A percentile compares a stretch with the other conserved stretches of the same genome.
Evolutionary conservation across 2,888 invertebrate genomes (phyloP).

Genomic region (Caenorhabditis becei): DNA sequence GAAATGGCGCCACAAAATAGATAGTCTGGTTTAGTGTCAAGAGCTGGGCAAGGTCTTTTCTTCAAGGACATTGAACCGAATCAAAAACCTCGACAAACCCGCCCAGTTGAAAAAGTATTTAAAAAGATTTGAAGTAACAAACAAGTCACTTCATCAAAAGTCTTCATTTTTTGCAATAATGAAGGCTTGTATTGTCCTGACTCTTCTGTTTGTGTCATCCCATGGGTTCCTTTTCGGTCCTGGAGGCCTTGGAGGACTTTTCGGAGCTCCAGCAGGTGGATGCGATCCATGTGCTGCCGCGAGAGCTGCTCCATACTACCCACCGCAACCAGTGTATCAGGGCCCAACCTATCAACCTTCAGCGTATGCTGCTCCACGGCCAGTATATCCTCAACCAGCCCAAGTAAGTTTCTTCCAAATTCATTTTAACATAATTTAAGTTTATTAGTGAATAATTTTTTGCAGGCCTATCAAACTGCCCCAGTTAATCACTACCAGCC

Average conservation of each 20-base stretch:
- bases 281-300: constrained; percentile 65
- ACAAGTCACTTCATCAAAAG: constrained; percentile 42
- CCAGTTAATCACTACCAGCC: constrained; percentile 30
- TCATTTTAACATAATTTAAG: too few relatives aligned
- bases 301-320: constrained; percentile 45
- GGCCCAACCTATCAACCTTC: constrained; percentile 47
- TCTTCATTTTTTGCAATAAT: too few relatives aligned
- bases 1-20: constrained; percentile 27
- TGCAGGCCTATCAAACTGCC: constrained; percentile 19
- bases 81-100: constrained; percentile 36
- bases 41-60: constrained; percentile 47
- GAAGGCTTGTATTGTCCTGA: constrained; percentile 47
- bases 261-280: constrained; percentile 59
- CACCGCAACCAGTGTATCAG: constrained; percentile 42
- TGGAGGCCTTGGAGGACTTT: constrained; percentile 48
- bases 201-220: constrained; percentile 51
- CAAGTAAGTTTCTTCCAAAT: constrained; percentile 8
- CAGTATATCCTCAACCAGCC: constrained; percentile 31
- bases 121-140: neutral
- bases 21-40: neutral
- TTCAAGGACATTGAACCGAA: constrained; percentile 55
- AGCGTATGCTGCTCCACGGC: constrained; percentile 43
- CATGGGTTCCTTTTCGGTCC: constrained; percentile 65
- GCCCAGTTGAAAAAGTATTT: constrained; percentile 38
- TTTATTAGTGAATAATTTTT: neutral